A percentile compares a stretch with the other conserved stretches of the same genome.
These are phyloP conservation scores for Stratiomys singularior DNA, from an alignment of 2,888 invertebrate species.

Conservation along the genomic window DNA sequence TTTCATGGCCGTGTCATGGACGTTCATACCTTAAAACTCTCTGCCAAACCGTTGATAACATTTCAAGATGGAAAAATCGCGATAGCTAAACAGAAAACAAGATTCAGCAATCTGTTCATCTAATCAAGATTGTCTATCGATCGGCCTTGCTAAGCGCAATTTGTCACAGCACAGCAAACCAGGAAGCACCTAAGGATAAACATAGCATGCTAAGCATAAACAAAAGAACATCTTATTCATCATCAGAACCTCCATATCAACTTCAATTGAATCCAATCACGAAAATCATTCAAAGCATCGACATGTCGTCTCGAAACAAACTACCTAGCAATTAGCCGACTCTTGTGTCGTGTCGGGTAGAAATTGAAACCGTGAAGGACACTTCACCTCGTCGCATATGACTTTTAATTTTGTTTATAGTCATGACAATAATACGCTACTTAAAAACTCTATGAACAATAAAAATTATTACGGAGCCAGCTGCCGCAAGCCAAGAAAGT, in stretches of 20 bases:
- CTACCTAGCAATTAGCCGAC: conserved; percentile 1
- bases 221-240: conserved; percentile 31
- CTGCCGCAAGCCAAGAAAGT: conserved; percentile 28
- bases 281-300: conserved; percentile 20
- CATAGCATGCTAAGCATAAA: neutral
- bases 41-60: no score
- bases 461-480: conserved; percentile 11
- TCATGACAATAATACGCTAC: conserved; percentile 43
- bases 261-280: conserved; percentile 26
- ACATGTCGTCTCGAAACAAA: conserved; percentile 3
- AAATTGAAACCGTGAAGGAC: conserved; percentile 39
- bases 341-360: conserved; percentile 19
- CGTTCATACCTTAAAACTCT: no score
- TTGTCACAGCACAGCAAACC: conserved; percentile 29
- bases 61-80: no score
- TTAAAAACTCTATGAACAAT: conserved; percentile 21
- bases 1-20: no score
- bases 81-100: no score
- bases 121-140: neutral
- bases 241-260: neutral
- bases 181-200: conserved; percentile 33
- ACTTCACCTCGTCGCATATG: conserved; percentile 30
- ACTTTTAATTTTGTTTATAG: conserved; percentile 46
- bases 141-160: neutral
- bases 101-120: no score